Base-by-base conservation (phyloP, 2,113 vertebrate genomes). In the Athene cunicularia region DNA sequence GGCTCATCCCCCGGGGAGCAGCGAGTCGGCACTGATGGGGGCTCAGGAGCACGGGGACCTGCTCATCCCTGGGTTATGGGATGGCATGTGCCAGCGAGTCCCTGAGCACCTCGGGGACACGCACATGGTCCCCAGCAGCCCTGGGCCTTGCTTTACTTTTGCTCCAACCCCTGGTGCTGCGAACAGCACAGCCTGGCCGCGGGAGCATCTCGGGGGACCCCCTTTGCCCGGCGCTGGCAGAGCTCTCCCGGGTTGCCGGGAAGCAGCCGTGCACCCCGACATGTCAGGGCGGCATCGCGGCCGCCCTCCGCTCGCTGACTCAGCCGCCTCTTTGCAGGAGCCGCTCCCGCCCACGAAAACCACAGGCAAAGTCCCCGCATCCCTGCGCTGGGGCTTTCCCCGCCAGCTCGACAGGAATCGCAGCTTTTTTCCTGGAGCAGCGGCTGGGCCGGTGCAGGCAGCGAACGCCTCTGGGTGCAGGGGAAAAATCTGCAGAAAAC, bases 351-450 rank as follows among this genome's bases (percentile, higher is more conserved):
- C 95, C 92, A 77, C 75, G 49, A 53, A 83, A 95, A 95, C 92
- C 92, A 1, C 96, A 92, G 93, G 95, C 88, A 59, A 83, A 94
- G 94, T 87, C 90, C 92, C 81, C 45, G 8, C 85, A 85, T 85
- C 94, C 52, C 90, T 20, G n/a, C 1, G 6, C 77, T 3, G 52
- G 86, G 93, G 93, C 23, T 92, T 96, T 94, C 84, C 93, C 58
- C 12, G 4, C 86, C 9, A 18, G 85, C 94, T 71, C n/a, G 8
- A 53, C 93, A 23, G 91, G 91, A 95, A 83, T 70, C 67, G 14
- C 83, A 41, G 90, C 92, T 95, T 91, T 55, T 60, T 93, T 24
- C 66, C 88, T 33, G 5, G 63, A 7, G 49, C n/a, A 0, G 13
- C 1, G 2, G 55, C 60, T 3, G 6, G 19, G 55, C 56, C 3